Base-by-base conservation (phyloP, 2,113 vertebrate genomes). In the Dicerorhinus sumatrensis region DNA sequence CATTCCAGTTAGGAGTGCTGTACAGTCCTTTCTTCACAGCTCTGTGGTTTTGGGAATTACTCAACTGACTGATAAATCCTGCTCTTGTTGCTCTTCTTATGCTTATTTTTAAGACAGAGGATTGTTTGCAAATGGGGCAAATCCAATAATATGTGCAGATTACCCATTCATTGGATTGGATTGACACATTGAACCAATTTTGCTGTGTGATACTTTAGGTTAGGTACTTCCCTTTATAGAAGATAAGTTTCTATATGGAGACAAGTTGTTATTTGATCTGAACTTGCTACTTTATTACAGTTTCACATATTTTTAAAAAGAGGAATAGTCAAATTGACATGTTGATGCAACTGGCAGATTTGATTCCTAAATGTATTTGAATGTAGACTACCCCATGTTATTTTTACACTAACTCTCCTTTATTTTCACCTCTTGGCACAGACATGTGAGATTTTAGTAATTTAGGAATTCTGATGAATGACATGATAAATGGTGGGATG, bases 401-500 rank as follows among this genome's bases (percentile, higher is more conserved):
- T 76, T 56, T 90, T 89, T 92, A 75, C 9, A 60, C 76, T 63
- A 72, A 85, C n/a, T 33, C 2, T 48, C 8, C 54, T 21, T 60
- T 8, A 46, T 63, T 23, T 56, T 51, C 0, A 56, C 23, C 33
- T 89, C 42, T 89, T 46, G 31, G 10, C 17, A 81, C 23, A 94
- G 51, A 36, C 27, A 33, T 76, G 1, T 56, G 65, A 93, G 39
- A n/a, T 75, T 33, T 2, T 60, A 88, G 86, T 96, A 82, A 97
- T 94, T 91, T 97, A 76, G 95, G 96, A 95, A 85, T 94, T 95
- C 76, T 98, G 75, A 95, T 97, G 92, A 95, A 92, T 87, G 72
- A 85, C 56, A 91, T 65, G 84, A 87, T 95, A 96, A 90, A 81
- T 60, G 95, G 31, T 33, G n/a, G 87, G 80, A 93, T 29, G n/a